Conservation (phyloP, 23 tunicate genomes). For the Oikopleura dioica region DNA sequence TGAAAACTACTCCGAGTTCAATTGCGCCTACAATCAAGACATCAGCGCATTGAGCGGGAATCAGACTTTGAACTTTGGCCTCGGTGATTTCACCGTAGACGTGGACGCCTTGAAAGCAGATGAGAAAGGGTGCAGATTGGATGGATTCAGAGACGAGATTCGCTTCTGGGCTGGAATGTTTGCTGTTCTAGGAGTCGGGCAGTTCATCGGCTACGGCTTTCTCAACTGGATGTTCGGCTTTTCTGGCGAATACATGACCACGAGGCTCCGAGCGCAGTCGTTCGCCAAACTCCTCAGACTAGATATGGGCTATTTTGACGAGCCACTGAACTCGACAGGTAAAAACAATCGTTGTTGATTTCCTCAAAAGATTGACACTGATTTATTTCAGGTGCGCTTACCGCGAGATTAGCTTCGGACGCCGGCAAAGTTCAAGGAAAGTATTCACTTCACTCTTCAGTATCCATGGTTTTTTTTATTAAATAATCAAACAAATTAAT, state of each 20-base stretch:
- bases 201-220: neutral
- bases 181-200: neutral
- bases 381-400: constrained; percentile 69
- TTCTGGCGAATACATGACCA: constrained; percentile 57
- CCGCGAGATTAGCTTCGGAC: constrained; percentile 57
- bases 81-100: too few species aligned
- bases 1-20: constrained; percentile 14
- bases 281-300: constrained; percentile 36
- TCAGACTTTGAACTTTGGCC: too few species aligned
- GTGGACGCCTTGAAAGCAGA: too few species aligned
- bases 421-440: constrained; percentile 63
- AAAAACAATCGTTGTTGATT: too few species aligned
- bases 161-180: too few species aligned
- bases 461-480: neutral
- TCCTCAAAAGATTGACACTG: too few species aligned
- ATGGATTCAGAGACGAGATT: too few species aligned
- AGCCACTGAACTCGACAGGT: constrained; percentile 53
- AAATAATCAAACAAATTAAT: neutral
- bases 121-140: too few species aligned
- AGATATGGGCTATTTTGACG: constrained; percentile 60
- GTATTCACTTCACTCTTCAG: neutral
- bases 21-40: neutral
- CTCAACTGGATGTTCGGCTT: constrained; percentile 22
- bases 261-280: constrained; percentile 28
- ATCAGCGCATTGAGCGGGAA: too few species aligned